Evolutionary conservation across 2,113 vertebrate species (phyloP).

Genomic region (Rhodinocichla rosea): DNA sequence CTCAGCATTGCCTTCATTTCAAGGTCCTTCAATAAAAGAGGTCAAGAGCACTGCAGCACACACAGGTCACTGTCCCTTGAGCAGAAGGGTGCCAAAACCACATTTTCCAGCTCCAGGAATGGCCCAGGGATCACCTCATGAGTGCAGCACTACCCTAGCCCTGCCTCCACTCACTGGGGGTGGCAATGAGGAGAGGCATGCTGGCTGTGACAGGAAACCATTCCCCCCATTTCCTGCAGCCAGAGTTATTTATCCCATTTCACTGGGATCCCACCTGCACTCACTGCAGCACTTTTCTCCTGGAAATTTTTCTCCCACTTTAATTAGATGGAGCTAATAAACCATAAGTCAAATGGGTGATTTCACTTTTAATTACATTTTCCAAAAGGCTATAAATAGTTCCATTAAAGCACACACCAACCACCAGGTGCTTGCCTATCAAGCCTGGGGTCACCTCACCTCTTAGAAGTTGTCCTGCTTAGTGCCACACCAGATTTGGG

Average conservation of each 20-base stretch:
- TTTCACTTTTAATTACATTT: constrained; percentile 13
- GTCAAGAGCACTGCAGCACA: background rate
- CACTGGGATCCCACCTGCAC: background rate
- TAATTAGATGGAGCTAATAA: background rate
- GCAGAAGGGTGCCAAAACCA: background rate
- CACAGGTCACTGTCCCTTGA: background rate
- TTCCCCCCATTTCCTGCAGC: background rate
- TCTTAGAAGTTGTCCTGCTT: background rate
- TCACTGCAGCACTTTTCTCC: background rate
- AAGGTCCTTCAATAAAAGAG: background rate
- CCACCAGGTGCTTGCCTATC: fast-evolving
- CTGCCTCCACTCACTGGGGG: background rate
- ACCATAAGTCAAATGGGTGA: background rate
- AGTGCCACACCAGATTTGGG: background rate
- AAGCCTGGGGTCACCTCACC: background rate
- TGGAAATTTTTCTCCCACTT: background rate
- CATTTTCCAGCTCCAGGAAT: background rate
- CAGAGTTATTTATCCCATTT: background rate
- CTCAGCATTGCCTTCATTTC: background rate
- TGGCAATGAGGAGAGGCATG: background rate
- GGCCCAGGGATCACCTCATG: background rate
- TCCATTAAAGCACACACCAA: background rate
- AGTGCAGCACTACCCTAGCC: background rate
- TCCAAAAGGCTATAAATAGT: background rate
- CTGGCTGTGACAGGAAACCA: background rate